phyloP scores from a whole-genome alignment of 2,113 vertebrate species.

The Platichthys stellatus region DNA sequence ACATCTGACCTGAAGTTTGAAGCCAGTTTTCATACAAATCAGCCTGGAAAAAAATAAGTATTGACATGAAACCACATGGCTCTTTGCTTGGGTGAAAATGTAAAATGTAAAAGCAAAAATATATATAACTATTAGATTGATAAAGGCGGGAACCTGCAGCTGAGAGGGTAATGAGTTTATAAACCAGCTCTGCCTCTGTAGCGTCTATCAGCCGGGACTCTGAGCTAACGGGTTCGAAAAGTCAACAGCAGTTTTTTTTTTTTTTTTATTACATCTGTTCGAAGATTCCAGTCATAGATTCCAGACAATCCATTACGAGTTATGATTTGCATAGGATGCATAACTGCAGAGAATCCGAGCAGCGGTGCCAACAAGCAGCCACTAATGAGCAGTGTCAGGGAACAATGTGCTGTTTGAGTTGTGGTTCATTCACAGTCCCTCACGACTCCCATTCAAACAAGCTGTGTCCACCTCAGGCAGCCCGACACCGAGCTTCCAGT shows the following conservation, averaged over 20 bases:
- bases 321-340: slow-evolving; percentile 56
- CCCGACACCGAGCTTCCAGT: slow-evolving; percentile 9
- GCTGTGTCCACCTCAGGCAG: slow-evolving; percentile 45
- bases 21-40: too few relatives aligned
- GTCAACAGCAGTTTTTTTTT: neutral
- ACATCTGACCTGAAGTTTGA: too few relatives aligned
- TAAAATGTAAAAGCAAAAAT: too few relatives aligned
- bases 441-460: slow-evolving; percentile 32
- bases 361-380: slow-evolving; percentile 44
- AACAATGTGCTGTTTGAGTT: slow-evolving; percentile 50
- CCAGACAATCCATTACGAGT: slow-evolving; percentile 42
- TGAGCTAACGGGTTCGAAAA: neutral
- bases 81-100: too few relatives aligned
- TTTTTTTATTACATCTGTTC: neutral
- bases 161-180: too few relatives aligned
- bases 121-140: too few relatives aligned
- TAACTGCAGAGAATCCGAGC: slow-evolving; percentile 24
- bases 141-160: too few relatives aligned
- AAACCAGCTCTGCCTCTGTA: too few relatives aligned
- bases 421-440: slow-evolving; percentile 27
- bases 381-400: slow-evolving; percentile 40
- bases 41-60: too few relatives aligned
- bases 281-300: slow-evolving; percentile 45
- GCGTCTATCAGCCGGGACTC: too few relatives aligned
- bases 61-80: too few relatives aligned